A percentile compares a stretch with the other conserved stretches of the same genome.
Conservation (phyloP, 2,797 vertebrate species). For the Decapterus maruadsi region DNA sequence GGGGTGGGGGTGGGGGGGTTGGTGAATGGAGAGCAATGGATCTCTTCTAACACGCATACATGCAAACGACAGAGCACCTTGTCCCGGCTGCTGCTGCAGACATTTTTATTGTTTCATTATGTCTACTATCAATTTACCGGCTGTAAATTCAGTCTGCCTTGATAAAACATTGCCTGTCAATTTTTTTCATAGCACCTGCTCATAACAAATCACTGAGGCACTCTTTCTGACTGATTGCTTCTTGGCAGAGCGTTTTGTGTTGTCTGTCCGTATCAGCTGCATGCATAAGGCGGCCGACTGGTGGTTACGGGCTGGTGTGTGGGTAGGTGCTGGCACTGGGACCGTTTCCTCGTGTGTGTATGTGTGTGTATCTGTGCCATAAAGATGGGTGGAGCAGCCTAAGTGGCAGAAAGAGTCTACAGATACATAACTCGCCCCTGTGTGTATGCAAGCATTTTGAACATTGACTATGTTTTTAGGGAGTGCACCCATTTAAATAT, state of each 20-base stretch:
- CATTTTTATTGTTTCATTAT: constrained; percentile 79
- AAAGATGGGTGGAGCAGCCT: constrained; percentile 31
- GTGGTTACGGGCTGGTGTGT: constrained; percentile 48
- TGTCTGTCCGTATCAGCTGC: constrained; percentile 70
- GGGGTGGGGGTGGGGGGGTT: neutral
- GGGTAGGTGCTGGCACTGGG: constrained; percentile 36
- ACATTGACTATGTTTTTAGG: neutral
- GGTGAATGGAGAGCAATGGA: constrained; percentile 21
- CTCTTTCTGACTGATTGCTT: constrained; percentile 67
- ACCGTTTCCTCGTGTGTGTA: constrained; percentile 24
- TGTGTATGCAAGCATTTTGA: constrained; percentile 3
- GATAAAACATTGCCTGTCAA: constrained; percentile 77
- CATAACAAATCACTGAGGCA: constrained; percentile 74
- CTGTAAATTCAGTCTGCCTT: constrained; percentile 72
- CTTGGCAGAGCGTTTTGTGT: constrained; percentile 67
- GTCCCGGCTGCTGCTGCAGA: constrained; percentile 48
- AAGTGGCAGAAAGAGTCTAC: neutral
- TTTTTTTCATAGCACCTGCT: constrained; percentile 75
- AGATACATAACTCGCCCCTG: constrained; percentile 28
- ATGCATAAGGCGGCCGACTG: constrained; percentile 56
- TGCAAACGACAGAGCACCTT: constrained; percentile 34
- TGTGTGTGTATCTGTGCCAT: constrained; percentile 35
- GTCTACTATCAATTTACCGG: constrained; percentile 75
- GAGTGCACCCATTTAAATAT: constrained; percentile 26
- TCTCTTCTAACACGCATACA: constrained; percentile 5